A percentile compares a stretch with the other conserved stretches of the same genome.
Conservation (phyloP, 2,113 vertebrate species). For the Serinus canaria region DNA sequence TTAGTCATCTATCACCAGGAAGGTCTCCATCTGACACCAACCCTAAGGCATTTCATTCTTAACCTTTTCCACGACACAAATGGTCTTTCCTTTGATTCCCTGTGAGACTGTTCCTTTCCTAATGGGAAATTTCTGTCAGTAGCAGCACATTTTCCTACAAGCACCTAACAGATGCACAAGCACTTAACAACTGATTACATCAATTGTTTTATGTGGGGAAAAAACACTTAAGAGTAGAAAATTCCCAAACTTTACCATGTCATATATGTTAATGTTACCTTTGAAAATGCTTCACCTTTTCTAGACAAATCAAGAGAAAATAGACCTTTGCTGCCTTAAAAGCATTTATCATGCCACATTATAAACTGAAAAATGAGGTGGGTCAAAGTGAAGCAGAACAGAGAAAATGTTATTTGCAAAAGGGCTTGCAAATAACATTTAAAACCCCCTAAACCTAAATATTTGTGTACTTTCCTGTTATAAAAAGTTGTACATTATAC, state of each 20-base stretch:
- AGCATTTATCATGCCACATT: background rate
- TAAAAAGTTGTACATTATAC: background rate
- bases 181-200: background rate
- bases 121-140: background rate
- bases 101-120: background rate
- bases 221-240: background rate
- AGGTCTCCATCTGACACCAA: background rate
- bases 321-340: background rate
- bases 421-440: background rate
- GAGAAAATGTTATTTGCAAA: background rate
- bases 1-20: background rate
- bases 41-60: background rate
- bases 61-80: background rate
- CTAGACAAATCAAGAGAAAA: background rate
- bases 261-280: background rate
- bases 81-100: background rate
- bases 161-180: background rate
- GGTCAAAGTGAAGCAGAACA: background rate
- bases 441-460: background rate
- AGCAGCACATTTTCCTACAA: background rate
- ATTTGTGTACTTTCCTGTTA: background rate
- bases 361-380: background rate
- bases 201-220: background rate
- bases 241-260: background rate
- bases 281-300: background rate